Evolutionary conservation across 2,888 invertebrate genomes (phyloP), one percentile per base, ranked within the genome.

Genomic region (Amiota minor): DNA sequence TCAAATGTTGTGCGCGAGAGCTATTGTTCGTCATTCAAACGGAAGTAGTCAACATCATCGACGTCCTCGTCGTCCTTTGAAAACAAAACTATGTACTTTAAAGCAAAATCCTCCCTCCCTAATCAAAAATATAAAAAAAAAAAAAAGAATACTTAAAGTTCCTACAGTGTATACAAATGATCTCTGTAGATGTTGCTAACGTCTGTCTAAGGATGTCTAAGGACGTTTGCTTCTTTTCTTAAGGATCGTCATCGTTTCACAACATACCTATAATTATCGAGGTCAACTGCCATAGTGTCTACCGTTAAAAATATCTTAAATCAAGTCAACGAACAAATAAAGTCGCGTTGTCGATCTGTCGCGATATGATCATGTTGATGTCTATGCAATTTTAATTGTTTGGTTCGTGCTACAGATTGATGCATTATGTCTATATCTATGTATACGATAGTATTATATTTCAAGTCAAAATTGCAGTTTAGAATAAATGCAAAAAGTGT

Each of bases 251-350:
- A 56, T 68, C 14, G 18, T 16, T 53, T 23, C 67, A 50, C 53
- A 68, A 68, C 46, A 56, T 81, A 68, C 46, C 49, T 81, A 84
- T 84, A 85, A 83, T 83, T 83, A 83, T 79, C 84, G 84, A 83
- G 83, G 83, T 83, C 83, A 83, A 85, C 78, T 76, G 74, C 78
- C 56, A 20, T 74, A 69, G 12, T 56, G 18, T 72, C 50, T 69
- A 78, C 77, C 77, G 78, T 74, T 77, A 76, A 76, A 47, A 71
- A 50, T 46, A 47, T 67, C 16, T 55, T 46, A 50, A 67, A 49
- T 47, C 46, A 18, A 55, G 53, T 49, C 55, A 23, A 18, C 18
- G 23, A 3, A 11, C 59, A 20, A 11, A 70, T 59, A 56, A 20
- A 65, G n/a, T 47, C 18, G 47, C 49, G 23, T 20, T 62, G 23